Percentiles rank a stretch among this genome's conserved stretches.
phyloP scores from a whole-genome alignment of 2,888 invertebrate genomes.

The Xestoiulus laeticollis region DNA sequence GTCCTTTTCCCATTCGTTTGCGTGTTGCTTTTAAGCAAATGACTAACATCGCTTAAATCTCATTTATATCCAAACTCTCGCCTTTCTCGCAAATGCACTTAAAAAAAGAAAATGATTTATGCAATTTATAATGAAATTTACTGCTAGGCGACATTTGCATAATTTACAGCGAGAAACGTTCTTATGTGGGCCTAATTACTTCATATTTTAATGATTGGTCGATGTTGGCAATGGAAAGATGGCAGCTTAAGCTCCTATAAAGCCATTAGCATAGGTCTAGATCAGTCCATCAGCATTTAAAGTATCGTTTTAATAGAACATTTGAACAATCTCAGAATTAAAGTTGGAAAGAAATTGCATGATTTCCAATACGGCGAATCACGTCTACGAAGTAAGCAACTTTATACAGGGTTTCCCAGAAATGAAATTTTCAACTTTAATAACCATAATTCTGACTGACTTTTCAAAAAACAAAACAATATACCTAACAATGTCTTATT shows the following conservation, averaged over 20 bases:
- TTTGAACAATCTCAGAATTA: background rate
- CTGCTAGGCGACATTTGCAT: conserved; percentile 2
- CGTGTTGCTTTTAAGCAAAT: background rate
- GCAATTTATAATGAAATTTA: conserved; percentile 33
- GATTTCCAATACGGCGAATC: background rate
- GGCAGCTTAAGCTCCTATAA: background rate
- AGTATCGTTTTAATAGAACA: background rate
- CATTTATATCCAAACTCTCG: background rate
- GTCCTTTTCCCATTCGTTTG: background rate
- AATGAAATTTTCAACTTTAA: too few relatives aligned
- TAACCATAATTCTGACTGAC: too few relatives aligned
- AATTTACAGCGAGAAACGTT: background rate
- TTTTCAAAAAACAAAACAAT: too few relatives aligned
- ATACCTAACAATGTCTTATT: too few relatives aligned
- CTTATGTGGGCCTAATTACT: background rate
- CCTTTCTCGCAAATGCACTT: background rate
- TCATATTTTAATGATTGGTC: conserved; percentile 5
- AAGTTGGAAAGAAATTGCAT: background rate
- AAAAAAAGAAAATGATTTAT: conserved; percentile 23
- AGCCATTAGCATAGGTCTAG: background rate
- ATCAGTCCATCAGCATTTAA: background rate
- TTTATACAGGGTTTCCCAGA: too few relatives aligned
- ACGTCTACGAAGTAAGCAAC: too few relatives aligned
- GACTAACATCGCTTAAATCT: conserved; percentile 35
- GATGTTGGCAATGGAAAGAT: background rate